Conservation (phyloP, 2,797 vertebrate species). For the Momotus momota region DNA sequence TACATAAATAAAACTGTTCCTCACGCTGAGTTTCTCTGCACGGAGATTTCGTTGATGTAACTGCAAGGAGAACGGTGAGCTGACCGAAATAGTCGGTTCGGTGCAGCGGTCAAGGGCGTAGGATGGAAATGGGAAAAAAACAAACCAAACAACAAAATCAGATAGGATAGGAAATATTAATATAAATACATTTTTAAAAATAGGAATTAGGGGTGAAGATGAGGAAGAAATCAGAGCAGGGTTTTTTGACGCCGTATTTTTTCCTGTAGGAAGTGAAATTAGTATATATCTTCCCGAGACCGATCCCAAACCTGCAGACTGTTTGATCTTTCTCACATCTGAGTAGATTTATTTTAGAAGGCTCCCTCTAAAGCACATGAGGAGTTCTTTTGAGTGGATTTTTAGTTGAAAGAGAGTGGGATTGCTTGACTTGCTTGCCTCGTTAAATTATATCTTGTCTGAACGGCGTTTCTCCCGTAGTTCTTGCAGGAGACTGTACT, state of each 20-base stretch:
- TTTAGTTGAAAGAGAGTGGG: neutral
- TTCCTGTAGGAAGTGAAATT: neutral
- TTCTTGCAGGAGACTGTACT: neutral
- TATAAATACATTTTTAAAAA: neutral
- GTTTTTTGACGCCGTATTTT: neutral
- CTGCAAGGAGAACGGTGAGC: neutral
- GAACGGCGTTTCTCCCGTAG: neutral
- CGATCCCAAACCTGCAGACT: fast-evolving
- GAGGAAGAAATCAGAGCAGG: neutral
- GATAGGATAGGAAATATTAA: neutral
- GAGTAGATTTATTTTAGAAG: neutral
- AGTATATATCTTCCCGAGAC: neutral
- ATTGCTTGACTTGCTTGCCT: neutral
- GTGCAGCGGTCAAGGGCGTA: neutral
- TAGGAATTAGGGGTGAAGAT: neutral
- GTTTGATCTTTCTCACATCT: neutral
- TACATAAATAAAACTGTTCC: neutral
- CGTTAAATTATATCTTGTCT: neutral
- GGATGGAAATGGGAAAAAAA: neutral
- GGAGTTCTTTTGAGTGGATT: neutral
- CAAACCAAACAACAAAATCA: neutral
- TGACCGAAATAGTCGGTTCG: neutral
- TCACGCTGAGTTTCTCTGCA: neutral
- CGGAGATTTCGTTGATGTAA: neutral
- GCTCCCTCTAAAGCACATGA: neutral